Evolutionary conservation across 2,888 invertebrate genomes (phyloP).

Genomic region (Clistopyga incitator): DNA sequence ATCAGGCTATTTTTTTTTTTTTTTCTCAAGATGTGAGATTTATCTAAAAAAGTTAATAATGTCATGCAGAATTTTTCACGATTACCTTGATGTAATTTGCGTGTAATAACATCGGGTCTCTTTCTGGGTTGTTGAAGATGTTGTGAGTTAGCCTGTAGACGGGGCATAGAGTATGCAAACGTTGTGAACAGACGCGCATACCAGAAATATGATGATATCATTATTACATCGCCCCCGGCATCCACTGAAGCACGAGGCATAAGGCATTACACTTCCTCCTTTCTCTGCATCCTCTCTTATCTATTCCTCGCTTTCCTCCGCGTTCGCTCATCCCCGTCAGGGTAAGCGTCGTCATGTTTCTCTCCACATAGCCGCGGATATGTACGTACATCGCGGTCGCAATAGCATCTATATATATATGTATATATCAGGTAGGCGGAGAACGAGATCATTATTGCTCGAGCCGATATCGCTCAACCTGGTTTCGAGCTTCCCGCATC

Average conservation of each 20-base stretch:
- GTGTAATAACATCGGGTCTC: neutral
- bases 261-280: slow-evolving; percentile 37
- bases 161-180: neutral
- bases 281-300: slow-evolving; percentile 32
- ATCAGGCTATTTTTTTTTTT: too few species aligned
- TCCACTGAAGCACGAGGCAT: slow-evolving; percentile 25
- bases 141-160: slow-evolving; percentile 6
- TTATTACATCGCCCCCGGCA: slow-evolving; percentile 52
- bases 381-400: slow-evolving; percentile 37
- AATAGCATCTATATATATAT: neutral
- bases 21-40: too few species aligned
- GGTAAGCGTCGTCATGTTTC: slow-evolving; percentile 19
- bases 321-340: slow-evolving; percentile 13
- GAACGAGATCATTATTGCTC: slow-evolving; percentile 56
- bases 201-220: slow-evolving; percentile 49
- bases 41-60: too few species aligned
- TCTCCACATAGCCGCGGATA: slow-evolving; percentile 29
- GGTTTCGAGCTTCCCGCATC: slow-evolving; percentile 33
- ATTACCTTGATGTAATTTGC: too few species aligned
- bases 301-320: slow-evolving; percentile 41
- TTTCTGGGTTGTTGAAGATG: slow-evolving; percentile 1
- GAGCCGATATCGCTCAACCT: slow-evolving; percentile 52
- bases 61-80: too few species aligned
- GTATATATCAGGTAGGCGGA: slow-evolving; percentile 10
- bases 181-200: slow-evolving; percentile 27